A percentile compares a stretch with the other conserved stretches of the same genome.
phyloP scores from a whole-genome alignment of 2,888 invertebrate genomes.

The Tipula confusa region DNA sequence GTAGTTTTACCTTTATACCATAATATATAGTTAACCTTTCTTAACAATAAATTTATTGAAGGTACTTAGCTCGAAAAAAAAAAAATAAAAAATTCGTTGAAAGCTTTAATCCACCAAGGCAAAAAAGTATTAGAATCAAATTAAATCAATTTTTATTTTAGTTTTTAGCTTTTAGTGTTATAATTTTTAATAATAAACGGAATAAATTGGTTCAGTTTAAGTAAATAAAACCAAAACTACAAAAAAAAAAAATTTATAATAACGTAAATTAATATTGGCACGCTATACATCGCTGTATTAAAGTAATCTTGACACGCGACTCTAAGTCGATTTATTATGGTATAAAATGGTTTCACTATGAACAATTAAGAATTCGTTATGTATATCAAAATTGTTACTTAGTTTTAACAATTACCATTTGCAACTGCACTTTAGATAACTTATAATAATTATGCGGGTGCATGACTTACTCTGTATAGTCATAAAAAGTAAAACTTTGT shows the following conservation, averaged over 20 bases:
- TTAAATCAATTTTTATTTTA: not conserved
- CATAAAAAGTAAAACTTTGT: not conserved
- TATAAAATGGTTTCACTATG: not conserved
- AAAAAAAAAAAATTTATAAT: not conserved
- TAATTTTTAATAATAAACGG: conserved; percentile 20
- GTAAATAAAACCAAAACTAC: not conserved
- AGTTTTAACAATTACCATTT: not conserved
- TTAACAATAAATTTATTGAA: not conserved
- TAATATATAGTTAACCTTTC: not conserved
- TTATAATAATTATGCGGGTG: not conserved
- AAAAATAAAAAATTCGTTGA: not conserved
- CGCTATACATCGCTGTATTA: not conserved
- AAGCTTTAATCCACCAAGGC: not conserved
- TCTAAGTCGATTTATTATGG: not conserved
- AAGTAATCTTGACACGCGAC: not conserved
- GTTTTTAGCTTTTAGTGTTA: not conserved
- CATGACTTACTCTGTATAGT: not conserved
- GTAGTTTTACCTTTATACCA: too few species aligned
- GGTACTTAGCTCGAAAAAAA: not conserved
- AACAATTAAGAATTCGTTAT: not conserved
- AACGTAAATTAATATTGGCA: conserved; percentile 20
- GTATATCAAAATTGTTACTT: not conserved
- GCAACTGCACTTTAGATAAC: not conserved
- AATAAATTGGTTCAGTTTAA: conserved; percentile 25
- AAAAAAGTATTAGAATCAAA: not conserved